A percentile compares a stretch with the other conserved stretches of the same genome.
Evolutionary conservation across 2,888 invertebrate species (phyloP).

Genomic region (Muschampia plurimacula): DNA sequence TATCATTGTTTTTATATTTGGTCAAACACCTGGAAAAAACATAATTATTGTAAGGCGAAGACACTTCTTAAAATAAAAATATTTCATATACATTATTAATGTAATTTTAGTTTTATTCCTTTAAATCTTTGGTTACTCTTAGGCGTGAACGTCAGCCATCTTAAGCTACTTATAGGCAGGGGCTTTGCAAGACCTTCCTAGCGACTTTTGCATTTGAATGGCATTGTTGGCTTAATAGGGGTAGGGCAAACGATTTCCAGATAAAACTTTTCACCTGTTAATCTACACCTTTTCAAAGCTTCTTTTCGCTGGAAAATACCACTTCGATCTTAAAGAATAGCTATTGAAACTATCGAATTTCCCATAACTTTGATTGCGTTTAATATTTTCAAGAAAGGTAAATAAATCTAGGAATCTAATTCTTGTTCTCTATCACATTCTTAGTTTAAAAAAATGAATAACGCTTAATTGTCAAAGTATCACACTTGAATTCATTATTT

Average conservation of each 20-base stretch:
- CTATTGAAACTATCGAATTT: background rate
- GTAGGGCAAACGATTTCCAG: slow-evolving; percentile 19
- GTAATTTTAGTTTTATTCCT: no score
- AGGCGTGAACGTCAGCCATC: background rate
- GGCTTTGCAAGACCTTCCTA: slow-evolving; percentile 13
- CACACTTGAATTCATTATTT: no score
- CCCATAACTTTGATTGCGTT: background rate
- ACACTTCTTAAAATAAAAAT: no score
- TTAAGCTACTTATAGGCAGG: slow-evolving; percentile 19
- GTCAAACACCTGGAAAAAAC: no score
- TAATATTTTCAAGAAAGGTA: no score
- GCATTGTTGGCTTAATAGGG: slow-evolving; percentile 24
- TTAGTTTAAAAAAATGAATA: no score
- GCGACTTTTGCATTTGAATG: slow-evolving; percentile 28
- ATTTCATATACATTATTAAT: no score
- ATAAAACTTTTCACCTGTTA: slow-evolving; percentile 24
- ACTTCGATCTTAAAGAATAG: background rate
- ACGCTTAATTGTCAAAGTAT: no score
- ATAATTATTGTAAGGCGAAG: no score
- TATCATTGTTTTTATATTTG: no score
- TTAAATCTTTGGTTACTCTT: background rate
- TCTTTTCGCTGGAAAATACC: background rate
- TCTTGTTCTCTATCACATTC: no score
- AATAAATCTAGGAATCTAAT: no score
- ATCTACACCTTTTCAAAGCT: background rate